Percentiles rank a stretch among this genome's conserved stretches.
These are phyloP conservation scores for Hyles vespertilio DNA, from an alignment of 1,140 invertebrate genomes.

Conservation along the genomic window DNA sequence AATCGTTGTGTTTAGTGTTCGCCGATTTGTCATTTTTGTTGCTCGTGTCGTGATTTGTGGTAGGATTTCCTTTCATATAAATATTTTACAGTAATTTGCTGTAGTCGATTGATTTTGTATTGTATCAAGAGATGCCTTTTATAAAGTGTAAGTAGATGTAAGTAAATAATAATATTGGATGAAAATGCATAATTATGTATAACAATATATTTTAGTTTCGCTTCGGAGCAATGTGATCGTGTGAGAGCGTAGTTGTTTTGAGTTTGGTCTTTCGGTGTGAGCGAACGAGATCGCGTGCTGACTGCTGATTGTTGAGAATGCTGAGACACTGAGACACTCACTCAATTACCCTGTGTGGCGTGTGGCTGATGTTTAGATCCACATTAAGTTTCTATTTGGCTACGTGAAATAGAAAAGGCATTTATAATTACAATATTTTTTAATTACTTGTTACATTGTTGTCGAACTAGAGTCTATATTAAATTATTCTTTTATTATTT, in stretches of 20 bases:
- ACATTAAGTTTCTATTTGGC: conserved; percentile 31
- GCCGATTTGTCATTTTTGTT: conserved; percentile 50
- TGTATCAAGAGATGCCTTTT: conserved; percentile 68
- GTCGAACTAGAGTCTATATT: conserved; percentile 46
- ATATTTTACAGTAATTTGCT: conserved; percentile 48
- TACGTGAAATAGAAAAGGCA: conserved; percentile 37
- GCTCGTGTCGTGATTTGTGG: conserved; percentile 56
- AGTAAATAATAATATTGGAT: conserved; percentile 43
- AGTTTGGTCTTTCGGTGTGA: conserved; percentile 5
- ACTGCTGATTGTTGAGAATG: conserved; percentile 14
- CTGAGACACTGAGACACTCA: background rate
- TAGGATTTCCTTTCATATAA: conserved; percentile 46
- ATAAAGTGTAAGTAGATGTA: conserved; percentile 67
- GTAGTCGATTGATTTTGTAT: conserved; percentile 45
- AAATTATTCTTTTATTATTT: conserved; percentile 43
- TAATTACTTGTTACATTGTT: conserved; percentile 45
- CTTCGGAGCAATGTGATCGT: conserved; percentile 22
- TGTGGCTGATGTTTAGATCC: background rate
- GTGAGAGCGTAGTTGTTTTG: conserved; percentile 17
- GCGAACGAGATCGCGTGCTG: conserved; percentile 18
- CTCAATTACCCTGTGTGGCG: background rate
- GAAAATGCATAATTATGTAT: conserved; percentile 58
- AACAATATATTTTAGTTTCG: conserved; percentile 38
- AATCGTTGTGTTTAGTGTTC: conserved; percentile 39
- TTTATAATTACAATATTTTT: conserved; percentile 41